Base-by-base conservation (phyloP, 2,888 invertebrate genomes). In the Hirtodrosophila histrioides region DNA sequence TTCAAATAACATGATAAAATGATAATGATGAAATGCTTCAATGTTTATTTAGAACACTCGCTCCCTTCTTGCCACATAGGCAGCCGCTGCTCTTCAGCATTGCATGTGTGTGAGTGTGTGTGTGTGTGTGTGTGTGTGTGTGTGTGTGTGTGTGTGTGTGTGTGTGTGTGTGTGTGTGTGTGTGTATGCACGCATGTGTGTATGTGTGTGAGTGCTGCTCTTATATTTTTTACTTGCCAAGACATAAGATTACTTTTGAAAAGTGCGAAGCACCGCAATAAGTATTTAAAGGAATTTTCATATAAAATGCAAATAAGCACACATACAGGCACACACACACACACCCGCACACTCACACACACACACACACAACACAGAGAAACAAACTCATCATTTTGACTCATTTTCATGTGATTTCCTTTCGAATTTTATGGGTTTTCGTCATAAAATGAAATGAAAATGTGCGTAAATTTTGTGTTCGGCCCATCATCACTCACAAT, bases 201-300 rank as follows among this genome's bases (percentile, higher is more conserved):
- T 7, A 43, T 41, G 39, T 60, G 51, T 62, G 17, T 17, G 17
- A 17, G 17, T 17, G 17, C 17, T 17, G 55, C 43, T 60, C 73
- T 65, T 62, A 61, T 77, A 56, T 63, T 58, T 46, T 55, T 33
- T 65, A 62, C 65, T 56, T 58, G 55, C 68, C 48, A 68, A 62
- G 83, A 65, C 56, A 79, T 71, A 69, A 73, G 86, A 85, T 81
- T 85, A 85, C 85, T 73, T 85, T 73, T 67, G 73, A 58, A 68
- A 73, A 75, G 74, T 68, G 84, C 81, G 76, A 65, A 73, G 79
- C 80, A 65, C 73, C 80, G 81, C 83, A 74, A 83, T 86, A 86
- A 86, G 86, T 85, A 81, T 84, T 83, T 86, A 72, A 85, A 87
- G 74, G 73, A 82, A 78, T 84, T 87, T 86, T 76, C 87, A 87